These are phyloP conservation scores for Scaptomyza graminum DNA, from an alignment of 1,140 invertebrate species.

Conservation along the genomic window DNA sequence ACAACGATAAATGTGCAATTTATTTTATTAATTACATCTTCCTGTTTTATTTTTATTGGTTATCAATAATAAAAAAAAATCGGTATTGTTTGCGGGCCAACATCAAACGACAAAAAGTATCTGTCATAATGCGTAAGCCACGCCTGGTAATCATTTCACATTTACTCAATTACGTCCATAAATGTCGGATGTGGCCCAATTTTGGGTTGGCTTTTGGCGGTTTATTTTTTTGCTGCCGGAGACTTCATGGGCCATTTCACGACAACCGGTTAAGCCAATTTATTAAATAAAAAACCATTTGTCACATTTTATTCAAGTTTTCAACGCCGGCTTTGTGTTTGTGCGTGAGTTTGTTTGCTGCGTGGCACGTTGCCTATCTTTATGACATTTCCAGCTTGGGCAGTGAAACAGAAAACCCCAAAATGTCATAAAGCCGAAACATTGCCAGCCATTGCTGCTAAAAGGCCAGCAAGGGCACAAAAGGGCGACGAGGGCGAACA, in stretches of 20 bases:
- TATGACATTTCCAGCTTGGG: conserved; percentile 54
- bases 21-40: conserved; percentile 6
- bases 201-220: background rate
- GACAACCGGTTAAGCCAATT: conserved; percentile 75
- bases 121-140: conserved; percentile 32
- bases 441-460: background rate
- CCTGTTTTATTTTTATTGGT: background rate
- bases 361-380: conserved; percentile 61
- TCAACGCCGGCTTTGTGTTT: conserved; percentile 42
- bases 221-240: background rate
- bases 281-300: conserved; percentile 81
- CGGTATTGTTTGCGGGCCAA: background rate
- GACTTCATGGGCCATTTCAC: conserved; percentile 37
- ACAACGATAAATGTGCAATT: background rate
- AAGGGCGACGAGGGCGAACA: conserved; percentile 11
- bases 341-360: conserved; percentile 1
- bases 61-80: background rate
- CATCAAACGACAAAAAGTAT: conserved; percentile 34
- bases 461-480: conserved; percentile 22
- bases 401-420: conserved; percentile 49
- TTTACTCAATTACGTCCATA: conserved; percentile 69
- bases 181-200: conserved; percentile 43
- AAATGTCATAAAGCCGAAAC: conserved; percentile 45
- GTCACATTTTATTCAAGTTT: conserved; percentile 77
- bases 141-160: conserved; percentile 53